phyloP scores from a whole-genome alignment of 2,888 invertebrate species.

The Tiphia femorata region DNA sequence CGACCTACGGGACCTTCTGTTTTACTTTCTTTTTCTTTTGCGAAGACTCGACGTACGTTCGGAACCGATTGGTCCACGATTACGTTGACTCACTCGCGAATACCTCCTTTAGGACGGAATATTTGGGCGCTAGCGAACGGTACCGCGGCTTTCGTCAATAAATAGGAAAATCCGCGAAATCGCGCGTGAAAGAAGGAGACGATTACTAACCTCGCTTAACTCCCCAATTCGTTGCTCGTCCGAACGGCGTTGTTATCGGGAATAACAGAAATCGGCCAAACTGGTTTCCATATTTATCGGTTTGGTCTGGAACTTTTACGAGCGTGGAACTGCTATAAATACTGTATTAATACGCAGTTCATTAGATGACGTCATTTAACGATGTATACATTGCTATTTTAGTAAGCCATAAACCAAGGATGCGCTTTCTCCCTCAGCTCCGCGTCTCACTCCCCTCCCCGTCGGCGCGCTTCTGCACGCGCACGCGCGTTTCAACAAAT shows the following conservation, averaged over 20 bases:
- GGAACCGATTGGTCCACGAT: too few relatives aligned
- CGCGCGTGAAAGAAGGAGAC: constrained; percentile 2
- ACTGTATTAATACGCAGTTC: constrained; percentile 53
- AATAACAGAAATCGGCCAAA: constrained; percentile 14
- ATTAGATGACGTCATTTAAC: constrained; percentile 59
- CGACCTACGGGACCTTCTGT: too few relatives aligned
- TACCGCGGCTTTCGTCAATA: too few relatives aligned
- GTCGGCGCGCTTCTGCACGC: not conserved
- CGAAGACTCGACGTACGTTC: too few relatives aligned
- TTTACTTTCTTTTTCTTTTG: too few relatives aligned
- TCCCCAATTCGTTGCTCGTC: not conserved
- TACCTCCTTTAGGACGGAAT: too few relatives aligned
- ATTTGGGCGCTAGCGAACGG: too few relatives aligned
- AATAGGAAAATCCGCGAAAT: too few relatives aligned
- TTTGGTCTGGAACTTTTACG: constrained; percentile 47
- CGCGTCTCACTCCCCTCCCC: too few relatives aligned
- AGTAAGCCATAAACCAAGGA: constrained; percentile 19
- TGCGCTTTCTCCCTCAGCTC: too few relatives aligned
- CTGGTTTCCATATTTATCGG: constrained; percentile 51
- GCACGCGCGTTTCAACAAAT: too few relatives aligned
- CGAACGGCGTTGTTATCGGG: not conserved
- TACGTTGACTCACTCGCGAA: too few relatives aligned
- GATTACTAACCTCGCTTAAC: constrained; percentile 6
- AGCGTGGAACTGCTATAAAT: constrained; percentile 52
- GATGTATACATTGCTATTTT: constrained; percentile 43